These are phyloP conservation scores for Eptesicus fuscus DNA, from an alignment of 2,113 vertebrate genomes.

Conservation along the genomic window DNA sequence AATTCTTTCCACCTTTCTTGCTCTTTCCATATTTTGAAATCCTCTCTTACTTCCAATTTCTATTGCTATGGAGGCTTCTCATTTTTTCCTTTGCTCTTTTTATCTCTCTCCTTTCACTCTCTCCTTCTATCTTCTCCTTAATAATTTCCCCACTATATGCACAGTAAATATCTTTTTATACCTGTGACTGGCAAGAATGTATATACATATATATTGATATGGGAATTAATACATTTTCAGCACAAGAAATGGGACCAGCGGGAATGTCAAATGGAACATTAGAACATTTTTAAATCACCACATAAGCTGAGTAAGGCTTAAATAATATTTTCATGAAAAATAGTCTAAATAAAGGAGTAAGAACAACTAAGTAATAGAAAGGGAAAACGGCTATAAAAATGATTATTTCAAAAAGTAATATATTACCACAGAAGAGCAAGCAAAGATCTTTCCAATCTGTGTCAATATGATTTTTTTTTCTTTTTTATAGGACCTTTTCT, in stretches of 20 bases:
- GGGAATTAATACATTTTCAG: conserved; percentile 62
- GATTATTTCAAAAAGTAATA: conserved; percentile 52
- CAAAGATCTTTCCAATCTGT: neutral
- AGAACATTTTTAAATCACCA: conserved; percentile 57
- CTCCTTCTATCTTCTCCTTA: neutral
- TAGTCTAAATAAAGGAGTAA: conserved; percentile 56
- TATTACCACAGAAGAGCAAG: neutral
- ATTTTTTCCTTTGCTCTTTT: neutral
- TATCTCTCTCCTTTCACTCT: neutral
- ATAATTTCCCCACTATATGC: conserved; percentile 33
- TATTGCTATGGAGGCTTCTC: neutral
- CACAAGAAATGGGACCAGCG: conserved; percentile 46
- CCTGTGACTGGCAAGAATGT: conserved; percentile 37
- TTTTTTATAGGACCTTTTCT: neutral
- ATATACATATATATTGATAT: conserved; percentile 67
- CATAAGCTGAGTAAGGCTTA: conserved; percentile 52
- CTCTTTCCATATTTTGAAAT: neutral
- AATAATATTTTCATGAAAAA: conserved; percentile 64
- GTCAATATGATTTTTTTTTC: neutral
- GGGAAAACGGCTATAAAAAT: conserved; percentile 46
- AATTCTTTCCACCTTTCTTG: neutral
- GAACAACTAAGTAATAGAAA: conserved; percentile 55
- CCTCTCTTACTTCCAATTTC: neutral
- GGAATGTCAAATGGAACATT: conserved; percentile 68
- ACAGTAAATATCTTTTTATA: conserved; percentile 54